Evolutionary conservation across 2,888 invertebrate genomes (phyloP).

Genomic region (Drepana falcataria): DNA sequence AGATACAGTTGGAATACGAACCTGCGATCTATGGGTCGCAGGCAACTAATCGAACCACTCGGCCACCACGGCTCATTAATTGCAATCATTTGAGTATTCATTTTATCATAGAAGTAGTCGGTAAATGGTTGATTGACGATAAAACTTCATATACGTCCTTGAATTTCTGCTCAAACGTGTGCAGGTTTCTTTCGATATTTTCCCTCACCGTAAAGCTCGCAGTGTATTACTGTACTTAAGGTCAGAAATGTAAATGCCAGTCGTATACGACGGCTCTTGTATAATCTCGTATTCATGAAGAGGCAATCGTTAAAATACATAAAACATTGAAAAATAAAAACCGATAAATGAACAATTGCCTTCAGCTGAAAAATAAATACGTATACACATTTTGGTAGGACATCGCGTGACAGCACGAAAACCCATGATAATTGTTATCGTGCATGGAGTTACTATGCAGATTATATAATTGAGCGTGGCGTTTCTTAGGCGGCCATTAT

Average conservation of each 20-base stretch:
- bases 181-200: no score
- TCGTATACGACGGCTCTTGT: background rate
- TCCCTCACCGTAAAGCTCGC: no score
- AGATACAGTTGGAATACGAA: no score
- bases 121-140: no score
- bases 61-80: no score
- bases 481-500: slow-evolving; percentile 11
- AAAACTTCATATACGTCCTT: no score
- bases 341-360: slow-evolving; percentile 9
- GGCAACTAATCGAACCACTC: no score
- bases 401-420: slow-evolving; percentile 23
- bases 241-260: background rate
- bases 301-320: background rate
- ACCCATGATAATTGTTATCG: slow-evolving; percentile 22
- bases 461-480: slow-evolving; percentile 16
- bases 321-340: background rate
- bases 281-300: no score
- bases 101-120: no score
- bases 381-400: slow-evolving; percentile 17
- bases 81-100: no score
- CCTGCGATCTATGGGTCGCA: no score
- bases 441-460: slow-evolving; percentile 22
- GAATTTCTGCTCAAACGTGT: no score
- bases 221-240: background rate
- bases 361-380: slow-evolving; percentile 10